Evolutionary conservation across 2,888 invertebrate genomes (phyloP).

Genomic region (Zonitis immaculata): DNA sequence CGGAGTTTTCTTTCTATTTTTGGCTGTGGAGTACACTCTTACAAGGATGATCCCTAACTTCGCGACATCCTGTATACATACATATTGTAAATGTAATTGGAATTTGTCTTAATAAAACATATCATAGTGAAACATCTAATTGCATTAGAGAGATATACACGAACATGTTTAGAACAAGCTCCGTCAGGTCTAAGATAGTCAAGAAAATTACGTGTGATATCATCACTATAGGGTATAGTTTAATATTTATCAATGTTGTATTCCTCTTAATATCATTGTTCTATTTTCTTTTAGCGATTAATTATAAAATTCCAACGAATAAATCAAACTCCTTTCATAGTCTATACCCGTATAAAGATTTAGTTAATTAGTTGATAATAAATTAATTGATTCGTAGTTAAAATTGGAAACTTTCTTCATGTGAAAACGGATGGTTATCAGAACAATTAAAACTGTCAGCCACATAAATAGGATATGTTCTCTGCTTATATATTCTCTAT

Average conservation of each 20-base stretch:
- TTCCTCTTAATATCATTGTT: neutral
- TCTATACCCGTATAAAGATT: no score
- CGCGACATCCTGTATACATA: no score
- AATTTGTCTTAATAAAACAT: constrained; percentile 24
- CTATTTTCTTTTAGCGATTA: neutral
- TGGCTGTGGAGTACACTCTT: no score
- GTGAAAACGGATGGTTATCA: neutral
- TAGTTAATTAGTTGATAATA: neutral
- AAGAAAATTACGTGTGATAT: constrained; percentile 15
- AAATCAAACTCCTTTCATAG: no score
- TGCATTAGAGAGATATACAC: constrained; percentile 23
- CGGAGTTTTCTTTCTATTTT: no score
- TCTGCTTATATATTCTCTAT: constrained; percentile 13
- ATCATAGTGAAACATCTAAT: constrained; percentile 28
- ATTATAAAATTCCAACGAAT: neutral
- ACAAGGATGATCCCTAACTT: no score
- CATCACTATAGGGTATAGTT: constrained; percentile 18
- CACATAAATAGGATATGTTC: constrained; percentile 12
- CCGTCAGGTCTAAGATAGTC: constrained; percentile 15
- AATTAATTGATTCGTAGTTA: neutral
- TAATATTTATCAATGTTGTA: constrained; percentile 8
- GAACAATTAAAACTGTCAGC: constrained; percentile 15
- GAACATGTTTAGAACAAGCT: constrained; percentile 30
- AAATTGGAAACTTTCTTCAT: neutral
- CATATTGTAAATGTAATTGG: neutral